A percentile compares a stretch with the other conserved stretches of the same genome.
Evolutionary conservation across 2,113 vertebrate species (phyloP).

Genomic region (Pyxicephalus adspersus): DNA sequence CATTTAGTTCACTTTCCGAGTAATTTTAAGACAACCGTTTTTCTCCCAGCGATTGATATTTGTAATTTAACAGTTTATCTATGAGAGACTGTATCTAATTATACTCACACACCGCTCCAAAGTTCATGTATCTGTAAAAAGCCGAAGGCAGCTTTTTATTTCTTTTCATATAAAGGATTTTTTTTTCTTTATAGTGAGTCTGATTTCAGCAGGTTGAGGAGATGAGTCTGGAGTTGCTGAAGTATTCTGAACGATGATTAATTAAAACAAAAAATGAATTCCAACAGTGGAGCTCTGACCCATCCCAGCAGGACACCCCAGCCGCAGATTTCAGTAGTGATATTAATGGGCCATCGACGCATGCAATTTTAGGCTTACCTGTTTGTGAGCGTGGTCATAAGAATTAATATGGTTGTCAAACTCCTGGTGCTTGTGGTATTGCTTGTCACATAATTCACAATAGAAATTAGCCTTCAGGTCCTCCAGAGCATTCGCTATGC

Average conservation of each 20-base stretch:
- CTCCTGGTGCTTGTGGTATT: slow-evolving; percentile 98
- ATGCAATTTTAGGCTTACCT: slow-evolving; percentile 76
- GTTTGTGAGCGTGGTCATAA: slow-evolving; percentile 98
- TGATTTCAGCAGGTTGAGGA: not conserved
- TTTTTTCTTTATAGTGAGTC: not conserved
- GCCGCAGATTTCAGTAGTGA: not conserved
- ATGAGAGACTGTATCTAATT: slow-evolving; percentile 23
- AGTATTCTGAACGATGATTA: not conserved
- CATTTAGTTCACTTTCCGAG: slow-evolving; percentile 29
- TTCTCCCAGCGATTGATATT: slow-evolving; percentile 20
- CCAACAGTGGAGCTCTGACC: not conserved
- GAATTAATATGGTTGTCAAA: slow-evolving; percentile 99
- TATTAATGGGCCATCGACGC: slow-evolving; percentile 6
- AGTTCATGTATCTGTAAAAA: slow-evolving; percentile 4
- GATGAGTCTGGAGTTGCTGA: not conserved
- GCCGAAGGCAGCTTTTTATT: not conserved
- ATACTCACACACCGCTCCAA: slow-evolving; percentile 7
- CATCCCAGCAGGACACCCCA: not conserved
- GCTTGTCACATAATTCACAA: slow-evolving; percentile 98
- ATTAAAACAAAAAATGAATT: slow-evolving; percentile 23
- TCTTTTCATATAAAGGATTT: slow-evolving; percentile 4
- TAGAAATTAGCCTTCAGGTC: slow-evolving; percentile 97
- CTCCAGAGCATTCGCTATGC: slow-evolving; percentile 87
- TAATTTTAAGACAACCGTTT: slow-evolving; percentile 20
- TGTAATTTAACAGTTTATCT: slow-evolving; percentile 28